These are phyloP conservation scores for Galeopterus variegatus DNA, from an alignment of 2,113 vertebrate species.

Conservation along the genomic window DNA sequence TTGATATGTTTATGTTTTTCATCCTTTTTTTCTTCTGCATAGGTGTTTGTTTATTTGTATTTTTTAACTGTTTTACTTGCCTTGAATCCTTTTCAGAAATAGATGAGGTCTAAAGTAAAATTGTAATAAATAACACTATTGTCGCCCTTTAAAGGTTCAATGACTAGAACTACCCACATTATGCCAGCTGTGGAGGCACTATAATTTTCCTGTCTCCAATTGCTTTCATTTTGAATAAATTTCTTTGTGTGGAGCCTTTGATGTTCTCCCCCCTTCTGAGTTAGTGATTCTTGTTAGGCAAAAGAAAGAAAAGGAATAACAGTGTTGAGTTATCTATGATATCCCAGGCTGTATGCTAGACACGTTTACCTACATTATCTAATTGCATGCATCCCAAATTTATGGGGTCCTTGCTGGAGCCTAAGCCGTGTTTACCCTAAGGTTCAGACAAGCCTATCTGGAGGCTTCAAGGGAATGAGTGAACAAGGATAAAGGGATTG, in stretches of 20 bases:
- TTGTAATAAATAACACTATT: conserved; percentile 39
- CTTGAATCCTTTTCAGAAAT: conserved; percentile 17
- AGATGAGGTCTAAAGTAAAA: conserved; percentile 38
- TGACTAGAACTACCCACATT: conserved; percentile 27
- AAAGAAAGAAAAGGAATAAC: conserved; percentile 57
- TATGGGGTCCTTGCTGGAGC: neutral
- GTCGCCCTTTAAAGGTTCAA: conserved; percentile 27
- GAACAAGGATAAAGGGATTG: neutral
- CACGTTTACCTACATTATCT: neutral
- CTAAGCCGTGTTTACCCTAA: neutral
- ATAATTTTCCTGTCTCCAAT: conserved; percentile 56
- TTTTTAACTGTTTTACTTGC: conserved; percentile 3
- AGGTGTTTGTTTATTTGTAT: neutral
- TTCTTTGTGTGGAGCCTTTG: conserved; percentile 70
- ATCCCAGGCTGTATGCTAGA: neutral
- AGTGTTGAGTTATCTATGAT: conserved; percentile 16
- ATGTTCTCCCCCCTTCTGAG: conserved; percentile 3
- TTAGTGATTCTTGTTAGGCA: conserved; percentile 25
- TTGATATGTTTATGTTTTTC: neutral
- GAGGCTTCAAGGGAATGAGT: neutral
- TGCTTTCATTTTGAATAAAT: conserved; percentile 74
- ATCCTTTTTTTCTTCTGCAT: neutral
- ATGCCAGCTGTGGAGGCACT: neutral
- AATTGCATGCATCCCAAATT: neutral
- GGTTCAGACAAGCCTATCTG: neutral